Evolutionary conservation across 2,888 invertebrate species (phyloP).

Genomic region (Hybos culiciformis): DNA sequence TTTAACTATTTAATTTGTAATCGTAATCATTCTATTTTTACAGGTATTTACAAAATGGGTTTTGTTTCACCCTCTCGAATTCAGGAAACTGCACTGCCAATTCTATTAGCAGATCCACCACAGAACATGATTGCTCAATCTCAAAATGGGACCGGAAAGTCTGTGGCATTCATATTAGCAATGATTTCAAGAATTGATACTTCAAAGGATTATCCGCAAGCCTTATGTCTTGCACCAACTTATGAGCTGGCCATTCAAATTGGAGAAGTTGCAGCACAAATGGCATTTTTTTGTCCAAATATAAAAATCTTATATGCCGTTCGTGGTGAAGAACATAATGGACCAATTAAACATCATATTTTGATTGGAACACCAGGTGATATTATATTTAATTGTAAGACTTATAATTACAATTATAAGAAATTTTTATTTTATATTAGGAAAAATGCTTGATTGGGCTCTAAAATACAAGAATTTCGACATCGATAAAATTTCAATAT

Average conservation of each 20-base stretch:
- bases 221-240: constrained; percentile 82
- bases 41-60: constrained; percentile 90
- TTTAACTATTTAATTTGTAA: too few relatives aligned
- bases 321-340: constrained; percentile 73
- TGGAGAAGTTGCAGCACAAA: constrained; percentile 87
- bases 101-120: constrained; percentile 84
- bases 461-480: constrained; percentile 76
- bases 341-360: constrained; percentile 73
- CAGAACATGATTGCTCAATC: constrained; percentile 99
- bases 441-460: constrained; percentile 93
- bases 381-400: constrained; percentile 41
- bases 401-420: too few relatives aligned
- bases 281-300: constrained; percentile 86
- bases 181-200: constrained; percentile 89
- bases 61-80: constrained; percentile 98
- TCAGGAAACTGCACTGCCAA: constrained; percentile 90
- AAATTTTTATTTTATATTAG: too few relatives aligned
- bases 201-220: constrained; percentile 70
- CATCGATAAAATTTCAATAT: constrained; percentile 74
- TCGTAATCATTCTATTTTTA: too few relatives aligned
- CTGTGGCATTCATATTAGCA: constrained; percentile 94
- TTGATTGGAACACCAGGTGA: constrained; percentile 96
- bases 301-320: constrained; percentile 86
- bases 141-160: constrained; percentile 98
- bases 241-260: constrained; percentile 97